Evolutionary conservation across 2,113 vertebrate genomes (phyloP).

Genomic region (Nerophis lumbriciformis): DNA sequence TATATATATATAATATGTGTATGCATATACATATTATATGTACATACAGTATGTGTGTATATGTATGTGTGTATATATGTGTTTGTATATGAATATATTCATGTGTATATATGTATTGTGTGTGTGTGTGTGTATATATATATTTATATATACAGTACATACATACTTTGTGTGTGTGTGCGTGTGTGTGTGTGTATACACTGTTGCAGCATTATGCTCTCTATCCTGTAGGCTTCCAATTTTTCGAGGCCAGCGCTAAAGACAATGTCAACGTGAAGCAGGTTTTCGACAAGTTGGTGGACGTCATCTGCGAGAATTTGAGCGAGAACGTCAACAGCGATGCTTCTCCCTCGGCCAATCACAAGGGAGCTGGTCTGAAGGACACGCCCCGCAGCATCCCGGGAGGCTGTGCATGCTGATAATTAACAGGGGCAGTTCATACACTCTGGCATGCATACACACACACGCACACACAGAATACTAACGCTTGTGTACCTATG

Average conservation of each 20-base stretch:
- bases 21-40: too few relatives aligned
- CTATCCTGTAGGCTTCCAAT: constrained; percentile 75
- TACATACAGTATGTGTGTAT: too few relatives aligned
- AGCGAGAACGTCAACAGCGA: constrained; percentile 77
- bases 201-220: neutral
- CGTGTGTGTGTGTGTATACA: neutral
- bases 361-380: constrained; percentile 62
- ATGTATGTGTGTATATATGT: too few relatives aligned
- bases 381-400: constrained; percentile 58
- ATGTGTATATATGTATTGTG: too few relatives aligned
- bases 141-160: too few relatives aligned
- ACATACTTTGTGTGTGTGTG: too few relatives aligned
- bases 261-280: constrained; percentile 88
- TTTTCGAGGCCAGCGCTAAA: constrained; percentile 88
- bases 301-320: constrained; percentile 87
- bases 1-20: too few relatives aligned
- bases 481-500: constrained; percentile 3
- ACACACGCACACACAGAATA: constrained; percentile 3
- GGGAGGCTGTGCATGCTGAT: constrained; percentile 78
- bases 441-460: neutral
- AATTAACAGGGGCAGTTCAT: neutral
- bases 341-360: constrained; percentile 40
- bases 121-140: too few relatives aligned
- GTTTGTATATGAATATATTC: too few relatives aligned
- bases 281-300: constrained; percentile 84